A percentile compares a stretch with the other conserved stretches of the same genome.
These are phyloP conservation scores for Chrysolina haemoptera DNA, from an alignment of 2,888 invertebrate genomes.

Conservation along the genomic window DNA sequence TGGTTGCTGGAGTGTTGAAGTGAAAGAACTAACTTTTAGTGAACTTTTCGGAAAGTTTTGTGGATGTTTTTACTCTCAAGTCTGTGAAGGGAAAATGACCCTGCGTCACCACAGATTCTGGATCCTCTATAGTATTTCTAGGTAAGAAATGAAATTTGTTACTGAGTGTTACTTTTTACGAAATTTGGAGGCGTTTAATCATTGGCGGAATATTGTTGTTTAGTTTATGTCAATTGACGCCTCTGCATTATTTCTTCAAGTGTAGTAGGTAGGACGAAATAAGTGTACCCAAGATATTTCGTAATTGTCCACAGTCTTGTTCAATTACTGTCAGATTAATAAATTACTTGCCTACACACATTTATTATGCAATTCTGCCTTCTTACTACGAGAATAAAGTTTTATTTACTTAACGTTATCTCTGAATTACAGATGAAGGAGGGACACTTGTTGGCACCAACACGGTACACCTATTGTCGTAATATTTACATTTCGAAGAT, in stretches of 20 bases:
- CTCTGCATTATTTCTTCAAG: slow-evolving; percentile 13
- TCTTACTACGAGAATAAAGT: background rate
- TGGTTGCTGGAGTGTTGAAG: slow-evolving; percentile 25
- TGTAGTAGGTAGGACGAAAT: slow-evolving; percentile 14
- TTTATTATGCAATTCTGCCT: slow-evolving; percentile 47
- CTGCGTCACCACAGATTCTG: slow-evolving; percentile 48
- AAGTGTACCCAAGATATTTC: slow-evolving; percentile 14
- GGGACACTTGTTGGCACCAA: slow-evolving; percentile 20
- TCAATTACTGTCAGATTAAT: slow-evolving; percentile 33
- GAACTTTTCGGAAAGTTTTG: slow-evolving; percentile 47
- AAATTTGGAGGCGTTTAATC: slow-evolving; percentile 19
- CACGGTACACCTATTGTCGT: slow-evolving; percentile 6
- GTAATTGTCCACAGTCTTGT: slow-evolving; percentile 9
- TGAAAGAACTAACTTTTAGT: slow-evolving; percentile 36
- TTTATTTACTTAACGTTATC: slow-evolving; percentile 23
- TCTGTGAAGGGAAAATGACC: slow-evolving; percentile 45
- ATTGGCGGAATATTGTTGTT: background rate
- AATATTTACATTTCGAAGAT: slow-evolving; percentile 1
- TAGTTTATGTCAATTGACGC: slow-evolving; percentile 17
- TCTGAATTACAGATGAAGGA: background rate
- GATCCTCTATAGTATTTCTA: slow-evolving; percentile 38
- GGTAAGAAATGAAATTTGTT: slow-evolving; percentile 29
- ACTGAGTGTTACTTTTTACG: background rate
- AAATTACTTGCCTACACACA: slow-evolving; percentile 45
- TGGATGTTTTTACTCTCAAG: slow-evolving; percentile 42